These are phyloP conservation scores for Drosophila tristis DNA, from an alignment of 1,140 invertebrate genomes.

Conservation along the genomic window DNA sequence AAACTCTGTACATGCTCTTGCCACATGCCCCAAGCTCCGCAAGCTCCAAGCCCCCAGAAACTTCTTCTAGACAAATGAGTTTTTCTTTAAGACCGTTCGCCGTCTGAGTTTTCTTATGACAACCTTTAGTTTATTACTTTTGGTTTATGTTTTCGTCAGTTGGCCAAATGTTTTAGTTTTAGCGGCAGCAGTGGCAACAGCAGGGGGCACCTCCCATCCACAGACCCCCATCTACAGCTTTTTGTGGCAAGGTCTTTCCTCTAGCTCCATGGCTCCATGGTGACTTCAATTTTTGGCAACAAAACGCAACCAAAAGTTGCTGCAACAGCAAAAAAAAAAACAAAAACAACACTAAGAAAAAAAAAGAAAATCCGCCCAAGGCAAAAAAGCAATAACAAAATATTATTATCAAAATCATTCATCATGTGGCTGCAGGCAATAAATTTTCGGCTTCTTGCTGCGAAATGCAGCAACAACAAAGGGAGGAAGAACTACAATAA, in stretches of 20 bases:
- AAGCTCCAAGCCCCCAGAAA: conserved; percentile 2
- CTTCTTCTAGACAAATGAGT: conserved; percentile 43
- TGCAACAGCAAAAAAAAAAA: conserved; percentile 48
- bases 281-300: conserved; percentile 67
- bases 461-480: conserved; percentile 61
- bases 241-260: conserved; percentile 62
- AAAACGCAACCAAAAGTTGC: conserved; percentile 67
- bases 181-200: conserved; percentile 41
- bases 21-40: neutral
- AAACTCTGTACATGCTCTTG: neutral
- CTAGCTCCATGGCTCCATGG: conserved; percentile 48
- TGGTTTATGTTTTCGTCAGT: conserved; percentile 70
- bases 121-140: conserved; percentile 71
- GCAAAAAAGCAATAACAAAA: conserved; percentile 79
- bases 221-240: conserved; percentile 27
- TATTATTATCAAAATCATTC: conserved; percentile 83
- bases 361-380: conserved; percentile 35
- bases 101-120: conserved; percentile 56
- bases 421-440: conserved; percentile 82
- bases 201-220: conserved; percentile 46
- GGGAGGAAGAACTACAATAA: conserved; percentile 38
- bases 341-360: conserved; percentile 18
- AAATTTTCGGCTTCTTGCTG: conserved; percentile 75
- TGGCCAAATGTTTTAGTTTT: conserved; percentile 63
- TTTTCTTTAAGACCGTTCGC: conserved; percentile 30